These are phyloP conservation scores for Pygocentrus nattereri DNA, from an alignment of 2,797 vertebrate genomes.

Conservation along the genomic window DNA sequence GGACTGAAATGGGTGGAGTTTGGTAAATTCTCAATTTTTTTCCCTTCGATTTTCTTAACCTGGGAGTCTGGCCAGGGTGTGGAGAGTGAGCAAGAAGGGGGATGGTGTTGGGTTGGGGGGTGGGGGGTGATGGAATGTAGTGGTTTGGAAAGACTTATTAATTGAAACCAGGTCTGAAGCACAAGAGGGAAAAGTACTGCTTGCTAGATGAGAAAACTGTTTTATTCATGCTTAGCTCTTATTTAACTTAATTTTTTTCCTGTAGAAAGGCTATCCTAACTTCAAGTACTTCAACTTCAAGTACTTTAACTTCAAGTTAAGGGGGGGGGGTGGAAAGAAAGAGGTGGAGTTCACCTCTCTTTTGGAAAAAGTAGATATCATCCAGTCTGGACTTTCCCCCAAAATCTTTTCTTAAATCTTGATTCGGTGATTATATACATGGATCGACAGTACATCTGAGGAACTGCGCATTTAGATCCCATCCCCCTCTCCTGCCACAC, in stretches of 20 bases:
- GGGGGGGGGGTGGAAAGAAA: not conserved
- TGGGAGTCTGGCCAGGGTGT: conserved; percentile 71
- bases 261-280: not conserved
- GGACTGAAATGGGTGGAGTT: conserved; percentile 46
- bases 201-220: conserved; percentile 67
- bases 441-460: conserved; percentile 12
- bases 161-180: conserved; percentile 87
- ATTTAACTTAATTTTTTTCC: not conserved
- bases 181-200: conserved; percentile 63
- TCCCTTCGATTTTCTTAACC: conserved; percentile 70
- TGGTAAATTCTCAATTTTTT: conserved; percentile 45
- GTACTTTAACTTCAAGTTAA: not conserved
- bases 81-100: conserved; percentile 68
- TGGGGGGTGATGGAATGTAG: conserved; percentile 81
- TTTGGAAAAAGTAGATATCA: not conserved
- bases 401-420: not conserved
- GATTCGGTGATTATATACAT: not conserved
- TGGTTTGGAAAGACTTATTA: conserved; percentile 90
- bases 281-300: too few species aligned
- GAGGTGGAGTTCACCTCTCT: not conserved
- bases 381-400: not conserved
- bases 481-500: conserved; percentile 77
- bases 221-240: conserved; percentile 52
- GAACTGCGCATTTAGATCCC: conserved; percentile 47
- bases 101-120: conserved; percentile 62